Evolutionary conservation across 2,113 vertebrate genomes (phyloP).

Genomic region (Brachyhypopomus gauderio): DNA sequence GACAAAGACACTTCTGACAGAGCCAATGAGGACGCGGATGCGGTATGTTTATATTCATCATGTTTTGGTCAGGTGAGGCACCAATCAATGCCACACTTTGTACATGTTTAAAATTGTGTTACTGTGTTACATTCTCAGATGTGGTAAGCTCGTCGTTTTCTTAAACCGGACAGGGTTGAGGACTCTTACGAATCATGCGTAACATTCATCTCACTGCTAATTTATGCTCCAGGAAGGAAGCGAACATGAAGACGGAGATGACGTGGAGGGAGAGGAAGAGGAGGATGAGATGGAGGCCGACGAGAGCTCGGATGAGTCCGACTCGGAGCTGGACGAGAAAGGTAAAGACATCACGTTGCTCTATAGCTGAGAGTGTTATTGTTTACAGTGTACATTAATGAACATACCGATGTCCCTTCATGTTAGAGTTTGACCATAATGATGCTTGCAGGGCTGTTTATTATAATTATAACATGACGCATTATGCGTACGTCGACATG

Average conservation of each 20-base stretch:
- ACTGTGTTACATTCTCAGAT: too few species aligned
- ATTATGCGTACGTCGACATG: too few species aligned
- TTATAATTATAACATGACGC: too few species aligned
- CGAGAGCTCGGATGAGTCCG: slow-evolving; percentile 92
- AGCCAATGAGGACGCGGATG: slow-evolving; percentile 80
- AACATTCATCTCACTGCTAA: not conserved
- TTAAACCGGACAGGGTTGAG: not conserved
- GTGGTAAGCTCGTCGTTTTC: not conserved
- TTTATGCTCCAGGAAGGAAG: slow-evolving; percentile 78
- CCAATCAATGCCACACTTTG: not conserved
- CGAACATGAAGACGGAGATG: slow-evolving; percentile 89
- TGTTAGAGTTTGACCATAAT: too few species aligned
- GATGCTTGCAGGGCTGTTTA: too few species aligned
- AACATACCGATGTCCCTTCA: too few species aligned
- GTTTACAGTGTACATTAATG: too few species aligned
- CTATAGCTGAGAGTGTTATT: too few species aligned
- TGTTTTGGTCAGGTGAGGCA: too few species aligned
- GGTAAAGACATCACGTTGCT: slow-evolving; percentile 67
- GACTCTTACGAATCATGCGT: too few species aligned
- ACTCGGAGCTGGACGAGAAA: slow-evolving; percentile 95
- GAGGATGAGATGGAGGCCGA: slow-evolving; percentile 87
- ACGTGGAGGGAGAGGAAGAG: slow-evolving; percentile 90
- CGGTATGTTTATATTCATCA: slow-evolving; percentile 70
- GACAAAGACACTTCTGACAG: slow-evolving; percentile 78
- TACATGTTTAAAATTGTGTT: too few species aligned